Evolutionary conservation across 1,140 invertebrate species (phyloP), one percentile per base, ranked within the genome.

Genomic region (Magallana ariakensis): DNA sequence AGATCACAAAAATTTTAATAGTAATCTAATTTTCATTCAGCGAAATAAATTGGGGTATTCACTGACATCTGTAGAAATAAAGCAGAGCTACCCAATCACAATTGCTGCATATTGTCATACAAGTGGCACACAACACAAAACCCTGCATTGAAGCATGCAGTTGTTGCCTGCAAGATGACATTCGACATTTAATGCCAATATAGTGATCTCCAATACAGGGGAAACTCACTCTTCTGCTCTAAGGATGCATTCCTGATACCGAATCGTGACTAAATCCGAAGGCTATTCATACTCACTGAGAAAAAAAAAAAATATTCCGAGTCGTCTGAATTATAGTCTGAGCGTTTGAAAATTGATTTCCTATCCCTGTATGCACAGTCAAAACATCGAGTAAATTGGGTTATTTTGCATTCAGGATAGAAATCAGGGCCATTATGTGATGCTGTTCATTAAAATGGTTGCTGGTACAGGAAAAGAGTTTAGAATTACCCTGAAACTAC

Each of bases 261-360:
- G 15, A 60, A 13, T 46, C 33, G 66, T 26, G 66, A 19, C 22
- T 33, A 26, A 75, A 75, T 46, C 66, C 66, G 22, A 75, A 9
- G 9, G 22, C 22, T 75, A 75, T 75, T 75, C 66, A 75, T 75
- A 33, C 66, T 13, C 19, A 19, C 66, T 33, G 66, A 3, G 26
- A 70, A 70, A 46, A 46, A 46, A 46, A 33, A 46, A 75, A 75
- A 22, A 75, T 11, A 13, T 22, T 70, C 26, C 10, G 10, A 33
- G 66, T 11, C 11, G 19, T 75, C 22, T 75, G 66, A 75, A 75
- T 75, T 75, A 75, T 26, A 26, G 66, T 75, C 22, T 19, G 66
- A 75, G 33, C 5, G 66, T 26, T 75, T 75, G 66, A 75, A 75
- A 75, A 75, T 75, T 75, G 66, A 75, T 75, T 75, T 75, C 66